Percentiles rank a stretch among this genome's conserved stretches.
phyloP scores from a whole-genome alignment of 2,888 invertebrate species.

The Meghimatium bilineatum region DNA sequence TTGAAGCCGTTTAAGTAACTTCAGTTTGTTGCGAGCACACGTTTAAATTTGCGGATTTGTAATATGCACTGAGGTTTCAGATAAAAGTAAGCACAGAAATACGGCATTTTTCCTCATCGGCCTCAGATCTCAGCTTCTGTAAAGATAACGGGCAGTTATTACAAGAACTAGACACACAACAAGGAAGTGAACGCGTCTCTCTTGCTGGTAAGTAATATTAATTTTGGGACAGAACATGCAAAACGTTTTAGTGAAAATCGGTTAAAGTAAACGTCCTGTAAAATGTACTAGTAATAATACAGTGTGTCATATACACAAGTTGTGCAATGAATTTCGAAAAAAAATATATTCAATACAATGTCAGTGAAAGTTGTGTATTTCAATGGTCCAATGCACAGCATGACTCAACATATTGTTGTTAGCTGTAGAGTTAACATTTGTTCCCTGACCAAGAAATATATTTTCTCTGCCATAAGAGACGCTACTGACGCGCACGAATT shows the following conservation, averaged over 20 bases:
- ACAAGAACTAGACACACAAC: not conserved
- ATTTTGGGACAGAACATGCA: not conserved
- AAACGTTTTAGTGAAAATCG: not conserved
- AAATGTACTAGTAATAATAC: no score
- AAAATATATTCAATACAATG: no score
- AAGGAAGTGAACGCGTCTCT: not conserved
- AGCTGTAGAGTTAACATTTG: no score
- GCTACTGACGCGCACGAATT: no score
- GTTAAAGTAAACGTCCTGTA: not conserved
- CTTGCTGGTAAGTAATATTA: not conserved
- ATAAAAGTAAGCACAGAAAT: not conserved
- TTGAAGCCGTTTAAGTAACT: not conserved
- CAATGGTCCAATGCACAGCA: no score
- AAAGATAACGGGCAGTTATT: conserved; percentile 5
- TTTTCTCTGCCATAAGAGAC: no score
- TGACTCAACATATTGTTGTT: no score
- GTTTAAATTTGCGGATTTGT: not conserved
- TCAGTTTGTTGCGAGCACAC: no score
- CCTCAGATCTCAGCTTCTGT: not conserved
- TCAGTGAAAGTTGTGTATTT: no score
- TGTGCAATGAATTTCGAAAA: no score
- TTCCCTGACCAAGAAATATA: no score
- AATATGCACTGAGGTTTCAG: not conserved
- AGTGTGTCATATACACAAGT: no score
- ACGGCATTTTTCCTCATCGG: not conserved